A percentile compares a stretch with the other conserved stretches of the same genome.
Evolutionary conservation across 2,113 vertebrate species (phyloP).

Genomic region (Tonatia bakeri): DNA sequence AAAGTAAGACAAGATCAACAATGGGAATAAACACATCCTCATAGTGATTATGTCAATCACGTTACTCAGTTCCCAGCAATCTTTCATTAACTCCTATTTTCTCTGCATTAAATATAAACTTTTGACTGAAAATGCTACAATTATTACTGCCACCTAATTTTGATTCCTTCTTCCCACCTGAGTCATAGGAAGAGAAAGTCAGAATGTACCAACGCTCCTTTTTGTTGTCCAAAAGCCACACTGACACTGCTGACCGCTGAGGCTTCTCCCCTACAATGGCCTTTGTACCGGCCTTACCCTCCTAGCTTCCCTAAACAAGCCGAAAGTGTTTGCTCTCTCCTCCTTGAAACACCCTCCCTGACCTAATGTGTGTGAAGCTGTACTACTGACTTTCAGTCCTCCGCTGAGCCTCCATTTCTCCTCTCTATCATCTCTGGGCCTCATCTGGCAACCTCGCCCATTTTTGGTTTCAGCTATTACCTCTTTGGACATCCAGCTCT

Average conservation of each 20-base stretch:
- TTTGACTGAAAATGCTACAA: not conserved
- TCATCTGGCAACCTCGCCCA: not conserved
- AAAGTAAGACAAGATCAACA: not conserved
- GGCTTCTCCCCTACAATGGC: not conserved
- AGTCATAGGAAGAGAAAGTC: not conserved
- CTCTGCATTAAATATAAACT: not conserved
- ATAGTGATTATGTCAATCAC: not conserved
- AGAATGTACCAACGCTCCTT: not conserved
- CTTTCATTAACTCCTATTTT: not conserved
- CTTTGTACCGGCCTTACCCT: not conserved
- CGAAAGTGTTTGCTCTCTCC: not conserved
- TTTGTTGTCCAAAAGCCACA: not conserved
- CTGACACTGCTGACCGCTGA: not conserved
- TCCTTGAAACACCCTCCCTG: not conserved
- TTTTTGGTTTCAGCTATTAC: not conserved
- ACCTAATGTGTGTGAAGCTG: not conserved
- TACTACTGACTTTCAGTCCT: not conserved
- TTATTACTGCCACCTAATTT: not conserved
- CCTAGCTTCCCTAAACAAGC: not conserved
- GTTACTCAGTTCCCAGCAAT: not conserved
- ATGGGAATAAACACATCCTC: not conserved
- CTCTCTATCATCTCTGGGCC: not conserved
- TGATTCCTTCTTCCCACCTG: not conserved
- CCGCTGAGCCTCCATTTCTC: not conserved
- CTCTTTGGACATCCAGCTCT: not conserved